Evolutionary conservation across 2,113 vertebrate genomes (phyloP).

Genomic region (Procavia capensis): DNA sequence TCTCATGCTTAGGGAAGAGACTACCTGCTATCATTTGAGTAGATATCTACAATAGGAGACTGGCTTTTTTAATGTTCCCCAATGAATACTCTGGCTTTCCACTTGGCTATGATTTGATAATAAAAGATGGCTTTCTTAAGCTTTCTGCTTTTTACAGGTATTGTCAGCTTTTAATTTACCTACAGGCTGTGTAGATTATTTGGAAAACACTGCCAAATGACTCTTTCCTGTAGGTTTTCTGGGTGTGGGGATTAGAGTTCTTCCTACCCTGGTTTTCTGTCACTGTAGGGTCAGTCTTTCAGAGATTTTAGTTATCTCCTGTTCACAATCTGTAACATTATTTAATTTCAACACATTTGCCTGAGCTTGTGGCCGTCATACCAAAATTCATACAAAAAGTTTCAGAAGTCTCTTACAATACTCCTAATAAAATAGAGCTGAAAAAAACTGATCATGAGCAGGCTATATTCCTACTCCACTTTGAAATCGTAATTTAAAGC

Average conservation of each 20-base stretch:
- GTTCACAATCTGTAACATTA: neutral
- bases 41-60: neutral
- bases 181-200: neutral
- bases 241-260: neutral
- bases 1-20: neutral
- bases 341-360: slow-evolving; percentile 24
- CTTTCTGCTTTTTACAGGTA: neutral
- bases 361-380: neutral
- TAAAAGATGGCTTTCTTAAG: neutral
- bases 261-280: slow-evolving; percentile 4
- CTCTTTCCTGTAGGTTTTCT: neutral
- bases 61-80: neutral
- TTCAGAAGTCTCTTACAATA: neutral
- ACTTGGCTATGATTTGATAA: neutral
- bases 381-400: slow-evolving; percentile 18
- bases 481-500: neutral
- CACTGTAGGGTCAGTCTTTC: neutral
- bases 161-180: slow-evolving; percentile 3
- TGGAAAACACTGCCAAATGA: slow-evolving; percentile 18
- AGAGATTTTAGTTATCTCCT: neutral
- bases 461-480: neutral
- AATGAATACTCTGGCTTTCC: neutral
- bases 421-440: neutral
- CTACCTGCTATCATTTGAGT: neutral
- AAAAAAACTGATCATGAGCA: slow-evolving; percentile 15